Evolutionary conservation across 2,797 vertebrate genomes (phyloP), one percentile per base, ranked within the genome.

Genomic region (Myripristis murdjan): DNA sequence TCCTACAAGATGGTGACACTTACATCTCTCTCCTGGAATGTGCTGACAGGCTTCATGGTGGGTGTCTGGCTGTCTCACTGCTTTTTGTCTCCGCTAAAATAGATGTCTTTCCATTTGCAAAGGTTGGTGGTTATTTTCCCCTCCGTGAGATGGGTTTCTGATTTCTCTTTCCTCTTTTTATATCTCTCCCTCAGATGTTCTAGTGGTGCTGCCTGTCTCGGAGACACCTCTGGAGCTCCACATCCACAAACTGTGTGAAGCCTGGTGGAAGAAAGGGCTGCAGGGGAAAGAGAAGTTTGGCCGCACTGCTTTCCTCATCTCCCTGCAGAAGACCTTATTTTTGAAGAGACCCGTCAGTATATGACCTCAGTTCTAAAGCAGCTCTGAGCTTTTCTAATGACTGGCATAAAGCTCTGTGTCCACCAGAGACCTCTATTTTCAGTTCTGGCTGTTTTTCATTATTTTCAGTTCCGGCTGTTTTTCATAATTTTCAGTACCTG

Each of bases 231-330:
- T 97, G 1, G 92, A 82, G 71, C 82, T 57, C 7, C 87, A 91
- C 6, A 86, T 99, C 72, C 95, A 93, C 24, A 62, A 8, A 0
- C 60, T 98, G 10, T 98, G 93, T 77, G 94, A 96, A 41, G 85
- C 85, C 52, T 99, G 97, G 97, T 99, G 98, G 97, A 94, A 95
- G 73, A 97, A 93, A 58, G 95, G 91, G 18, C 93, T 99, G 37
- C 88, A 93, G 64, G 95, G 95, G 58, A 97, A 94, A 73, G 96
- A 98, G 24, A 92, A 93, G 48, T 95, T 98, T 65, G 97, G 97
- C 16, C 96, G 92, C 90, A 96, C 94, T 0, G 94, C 96, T 0
- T 95, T 98, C 57, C 10, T 94, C 58, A 51, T 95, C 67, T 90
- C 96, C 33, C 87, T 99, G 75, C 94, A 92, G 83, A 97, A 92